Conservation (phyloP, 2,797 vertebrate genomes). For the Emys orbicularis region DNA sequence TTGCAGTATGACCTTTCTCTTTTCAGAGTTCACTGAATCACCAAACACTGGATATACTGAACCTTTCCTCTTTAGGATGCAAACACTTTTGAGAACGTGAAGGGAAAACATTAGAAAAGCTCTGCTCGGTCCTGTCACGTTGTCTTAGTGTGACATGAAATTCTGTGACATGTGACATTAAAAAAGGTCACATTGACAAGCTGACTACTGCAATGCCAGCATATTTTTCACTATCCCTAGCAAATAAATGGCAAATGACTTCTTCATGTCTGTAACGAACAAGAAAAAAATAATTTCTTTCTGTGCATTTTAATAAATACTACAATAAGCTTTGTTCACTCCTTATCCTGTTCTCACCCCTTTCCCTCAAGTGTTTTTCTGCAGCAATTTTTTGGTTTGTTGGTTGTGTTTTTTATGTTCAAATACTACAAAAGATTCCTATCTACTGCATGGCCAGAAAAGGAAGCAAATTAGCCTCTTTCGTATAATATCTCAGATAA, state of each 20-base stretch:
- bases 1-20: slow-evolving; percentile 15
- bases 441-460: not conserved
- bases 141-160: slow-evolving; percentile 81
- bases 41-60: not conserved
- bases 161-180: slow-evolving; percentile 84
- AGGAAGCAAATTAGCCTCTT: not conserved
- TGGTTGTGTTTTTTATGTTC: not conserved
- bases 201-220: slow-evolving; percentile 66
- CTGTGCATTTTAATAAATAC: not conserved
- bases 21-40: slow-evolving; percentile 12
- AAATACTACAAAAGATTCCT: not conserved
- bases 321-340: not conserved
- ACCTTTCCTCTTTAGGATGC: slow-evolving; percentile 59
- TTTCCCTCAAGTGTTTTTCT: not conserved
- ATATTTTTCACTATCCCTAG: slow-evolving; percentile 32
- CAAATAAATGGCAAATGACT: slow-evolving; percentile 49
- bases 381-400: not conserved
- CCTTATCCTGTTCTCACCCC: not conserved
- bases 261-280: not conserved
- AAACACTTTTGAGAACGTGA: slow-evolving; percentile 67
- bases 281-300: not conserved
- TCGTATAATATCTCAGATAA: not conserved
- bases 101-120: slow-evolving; percentile 65
- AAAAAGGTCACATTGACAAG: slow-evolving; percentile 86
- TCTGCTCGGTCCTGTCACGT: slow-evolving; percentile 78